Evolutionary conservation across 2,113 vertebrate species (phyloP).

Genomic region (Dipodomys stephensi): DNA sequence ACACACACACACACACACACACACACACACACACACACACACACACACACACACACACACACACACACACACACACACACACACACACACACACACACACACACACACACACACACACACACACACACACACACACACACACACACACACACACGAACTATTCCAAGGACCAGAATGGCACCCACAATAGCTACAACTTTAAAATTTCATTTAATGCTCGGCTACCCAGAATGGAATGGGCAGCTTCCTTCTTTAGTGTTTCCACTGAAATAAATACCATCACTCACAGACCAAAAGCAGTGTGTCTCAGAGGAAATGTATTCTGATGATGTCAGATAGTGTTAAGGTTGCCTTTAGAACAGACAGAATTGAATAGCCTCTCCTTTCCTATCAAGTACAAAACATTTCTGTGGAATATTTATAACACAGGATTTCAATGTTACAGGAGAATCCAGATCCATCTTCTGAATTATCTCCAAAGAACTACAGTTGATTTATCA

Average conservation of each 20-base stretch:
- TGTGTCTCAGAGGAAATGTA: slow-evolving; percentile 56
- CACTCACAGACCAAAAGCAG: slow-evolving; percentile 49
- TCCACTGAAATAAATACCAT: slow-evolving; percentile 63
- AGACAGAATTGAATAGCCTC: background rate
- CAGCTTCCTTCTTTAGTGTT: slow-evolving; percentile 37
- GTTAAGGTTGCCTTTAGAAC: slow-evolving; percentile 39
- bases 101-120: too few relatives aligned
- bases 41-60: too few relatives aligned
- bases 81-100: too few relatives aligned
- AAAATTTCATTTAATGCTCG: slow-evolving; percentile 56
- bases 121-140: too few relatives aligned
- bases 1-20: too few relatives aligned
- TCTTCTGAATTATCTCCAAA: slow-evolving; percentile 56
- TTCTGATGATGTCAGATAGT: slow-evolving; percentile 54
- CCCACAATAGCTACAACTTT: background rate
- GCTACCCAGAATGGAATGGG: background rate
- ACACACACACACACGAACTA: too few relatives aligned
- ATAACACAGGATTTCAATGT: slow-evolving; percentile 32
- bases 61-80: too few relatives aligned
- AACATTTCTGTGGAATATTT: slow-evolving; percentile 35
- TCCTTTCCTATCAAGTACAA: background rate
- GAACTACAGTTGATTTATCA: slow-evolving; percentile 42
- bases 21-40: too few relatives aligned
- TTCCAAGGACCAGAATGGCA: background rate
- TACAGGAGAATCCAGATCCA: slow-evolving; percentile 30